Evolutionary conservation across 2,888 invertebrate species (phyloP).

Genomic region (Pollenia labialis): DNA sequence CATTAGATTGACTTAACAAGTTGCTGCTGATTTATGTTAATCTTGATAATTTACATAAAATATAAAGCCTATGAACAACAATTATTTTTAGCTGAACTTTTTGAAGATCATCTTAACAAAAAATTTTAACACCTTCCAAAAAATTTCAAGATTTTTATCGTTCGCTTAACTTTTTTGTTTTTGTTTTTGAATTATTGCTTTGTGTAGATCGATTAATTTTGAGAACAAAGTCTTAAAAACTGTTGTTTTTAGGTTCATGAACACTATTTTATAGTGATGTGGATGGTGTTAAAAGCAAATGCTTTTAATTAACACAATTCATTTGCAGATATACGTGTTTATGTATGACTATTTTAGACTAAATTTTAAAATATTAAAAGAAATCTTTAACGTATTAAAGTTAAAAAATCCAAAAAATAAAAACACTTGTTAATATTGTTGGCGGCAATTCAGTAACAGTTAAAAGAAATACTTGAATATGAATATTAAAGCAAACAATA

Average conservation of each 20-base stretch:
- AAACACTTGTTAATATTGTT: not conserved
- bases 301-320: conserved; percentile 29
- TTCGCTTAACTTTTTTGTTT: not conserved
- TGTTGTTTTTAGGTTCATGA: conserved; percentile 21
- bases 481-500: too few species aligned
- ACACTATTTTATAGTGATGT: conserved; percentile 21
- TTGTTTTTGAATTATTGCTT: not conserved
- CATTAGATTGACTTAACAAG: too few species aligned
- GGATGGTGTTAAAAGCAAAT: conserved; percentile 25
- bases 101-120: conserved; percentile 21
- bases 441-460: not conserved
- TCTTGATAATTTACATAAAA: not conserved
- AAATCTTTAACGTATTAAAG: not conserved
- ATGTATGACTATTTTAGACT: not conserved
- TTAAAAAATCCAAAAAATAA: not conserved
- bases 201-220: not conserved
- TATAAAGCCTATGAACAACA: not conserved
- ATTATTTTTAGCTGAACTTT: conserved; percentile 29
- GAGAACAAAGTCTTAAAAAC: not conserved
- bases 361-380: not conserved
- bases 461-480: not conserved
- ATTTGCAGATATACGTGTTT: conserved; percentile 19
- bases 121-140: conserved; percentile 18
- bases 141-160: conserved; percentile 3
- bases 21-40: too few species aligned